Percentiles rank a stretch among this genome's conserved stretches.
These are phyloP conservation scores for Diogma glabrata DNA, from an alignment of 2,888 invertebrate genomes.

Conservation along the genomic window DNA sequence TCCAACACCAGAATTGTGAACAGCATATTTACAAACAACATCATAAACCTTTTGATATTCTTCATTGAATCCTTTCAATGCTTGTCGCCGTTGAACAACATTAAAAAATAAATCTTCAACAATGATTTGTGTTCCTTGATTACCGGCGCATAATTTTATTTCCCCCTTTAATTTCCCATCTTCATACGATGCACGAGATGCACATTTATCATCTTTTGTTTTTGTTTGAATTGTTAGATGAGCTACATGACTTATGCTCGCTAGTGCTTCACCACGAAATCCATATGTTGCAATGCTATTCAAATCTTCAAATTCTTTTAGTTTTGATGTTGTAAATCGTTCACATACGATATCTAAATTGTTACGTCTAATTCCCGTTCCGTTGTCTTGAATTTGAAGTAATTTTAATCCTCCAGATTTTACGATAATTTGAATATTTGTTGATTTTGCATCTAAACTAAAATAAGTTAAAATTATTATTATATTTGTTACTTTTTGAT, in stretches of 20 bases:
- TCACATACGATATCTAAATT: slow-evolving; percentile 92
- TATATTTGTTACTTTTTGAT: too few relatives aligned
- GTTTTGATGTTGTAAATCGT: slow-evolving; percentile 93
- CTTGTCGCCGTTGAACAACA: slow-evolving; percentile 70
- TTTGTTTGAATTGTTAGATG: slow-evolving; percentile 84
- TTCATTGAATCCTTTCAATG: slow-evolving; percentile 67
- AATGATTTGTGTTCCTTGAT: slow-evolving; percentile 75
- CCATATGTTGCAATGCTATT: slow-evolving; percentile 83
- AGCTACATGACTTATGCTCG: slow-evolving; percentile 92
- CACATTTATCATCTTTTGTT: slow-evolving; percentile 69
- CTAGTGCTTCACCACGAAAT: slow-evolving; percentile 94
- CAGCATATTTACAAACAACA: slow-evolving; percentile 77
- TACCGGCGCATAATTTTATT: slow-evolving; percentile 81
- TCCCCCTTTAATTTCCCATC: slow-evolving; percentile 71
- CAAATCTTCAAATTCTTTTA: slow-evolving; percentile 81
- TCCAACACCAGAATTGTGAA: slow-evolving; percentile 73
- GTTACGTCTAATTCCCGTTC: slow-evolving; percentile 73
- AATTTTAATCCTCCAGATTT: slow-evolving; percentile 86
- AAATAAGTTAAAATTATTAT: too few relatives aligned
- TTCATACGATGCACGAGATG: slow-evolving; percentile 71
- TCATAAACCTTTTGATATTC: slow-evolving; percentile 77
- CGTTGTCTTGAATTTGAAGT: slow-evolving; percentile 79
- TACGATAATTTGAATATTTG: slow-evolving; percentile 76
- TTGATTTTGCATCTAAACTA: slow-evolving; percentile 89
- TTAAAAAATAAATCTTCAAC: slow-evolving; percentile 96